Conservation (phyloP, 2,888 invertebrate species). For the Eristalinus aeneus region DNA sequence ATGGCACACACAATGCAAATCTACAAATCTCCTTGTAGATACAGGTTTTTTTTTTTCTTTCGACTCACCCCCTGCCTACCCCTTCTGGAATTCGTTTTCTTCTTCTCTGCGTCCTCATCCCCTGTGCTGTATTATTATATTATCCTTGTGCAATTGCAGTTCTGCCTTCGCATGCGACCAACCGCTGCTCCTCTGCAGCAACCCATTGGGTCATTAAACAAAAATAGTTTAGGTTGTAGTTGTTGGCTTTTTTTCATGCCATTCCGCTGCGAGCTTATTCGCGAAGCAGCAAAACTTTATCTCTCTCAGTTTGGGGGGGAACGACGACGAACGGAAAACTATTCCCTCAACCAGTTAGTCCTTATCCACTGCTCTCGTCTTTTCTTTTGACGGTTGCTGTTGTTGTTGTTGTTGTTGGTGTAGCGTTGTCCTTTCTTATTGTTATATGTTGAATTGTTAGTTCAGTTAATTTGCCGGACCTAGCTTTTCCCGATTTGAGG, state of each 20-base stretch:
- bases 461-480: conserved; percentile 68
- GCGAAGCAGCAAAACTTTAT: conserved; percentile 64
- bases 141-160: conserved; percentile 69
- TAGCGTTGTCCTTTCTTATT: conserved; percentile 55
- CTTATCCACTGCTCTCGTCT: neutral
- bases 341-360: neutral
- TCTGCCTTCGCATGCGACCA: conserved; percentile 57
- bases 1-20: conserved; percentile 67
- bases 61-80: no score
- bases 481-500: conserved; percentile 43
- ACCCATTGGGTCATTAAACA: conserved; percentile 67
- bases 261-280: neutral
- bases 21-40: conserved; percentile 69
- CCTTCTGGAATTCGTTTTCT: conserved; percentile 37
- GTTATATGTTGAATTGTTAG: conserved; percentile 64
- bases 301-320: neutral
- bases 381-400: neutral
- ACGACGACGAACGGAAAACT: neutral
- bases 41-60: conserved; percentile 37
- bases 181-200: neutral
- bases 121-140: conserved; percentile 52
- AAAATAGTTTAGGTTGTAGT: conserved; percentile 70
- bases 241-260: conserved; percentile 46
- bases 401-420: neutral
- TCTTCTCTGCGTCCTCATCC: neutral